Base-by-base conservation (phyloP, 2,888 invertebrate genomes). In the Parochlus steinenii region DNA sequence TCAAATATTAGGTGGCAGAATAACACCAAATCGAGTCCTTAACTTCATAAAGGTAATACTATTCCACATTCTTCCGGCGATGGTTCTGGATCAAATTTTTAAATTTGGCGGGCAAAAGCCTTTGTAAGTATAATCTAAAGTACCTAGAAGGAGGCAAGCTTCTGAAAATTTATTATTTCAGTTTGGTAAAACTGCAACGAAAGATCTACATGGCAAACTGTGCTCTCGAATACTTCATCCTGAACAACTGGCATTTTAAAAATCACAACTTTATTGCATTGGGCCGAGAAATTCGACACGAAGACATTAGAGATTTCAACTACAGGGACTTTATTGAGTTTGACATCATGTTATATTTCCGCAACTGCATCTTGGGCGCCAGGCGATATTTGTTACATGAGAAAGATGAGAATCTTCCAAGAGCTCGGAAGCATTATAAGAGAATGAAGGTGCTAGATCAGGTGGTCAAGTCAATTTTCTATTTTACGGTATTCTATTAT, bases 141-240 rank as follows among this genome's bases (percentile, higher is more conserved):
- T 11, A 35, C 24, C 30, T 31, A 3, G n/a, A n/a, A 17, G 40
- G 20, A 15, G 27, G 20, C 33, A 37, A 23, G 6, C n/a, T 24
- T 24, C 12, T 17, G 25, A 6, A 4, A 11, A 22, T 29, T 16
- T 33, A 39, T 38, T 31, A 39, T 51, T 51, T 25, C 51, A 90
- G 89, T 58, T 62, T 90, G 40, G 56, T 85, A 6, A 76, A 69
- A 54, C 50, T 89, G 17, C 87, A 90, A 51, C 65, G 77, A n/a
- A 74, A 74, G 44, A 74, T 92, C 31, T 86, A 75, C 54, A 68
- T 67, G 15, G 77, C 86, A 0, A 74, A 77, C 47, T 61, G 64
- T 35, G 78, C 78, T 0, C 52, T 92, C 2, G 61, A 68, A 8
- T 78, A 78, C 52, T 92, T 86, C 49, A 64, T 78, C 2, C 65